Base-by-base conservation (phyloP, 2,888 invertebrate genomes). In the Microplitis manilae region DNA sequence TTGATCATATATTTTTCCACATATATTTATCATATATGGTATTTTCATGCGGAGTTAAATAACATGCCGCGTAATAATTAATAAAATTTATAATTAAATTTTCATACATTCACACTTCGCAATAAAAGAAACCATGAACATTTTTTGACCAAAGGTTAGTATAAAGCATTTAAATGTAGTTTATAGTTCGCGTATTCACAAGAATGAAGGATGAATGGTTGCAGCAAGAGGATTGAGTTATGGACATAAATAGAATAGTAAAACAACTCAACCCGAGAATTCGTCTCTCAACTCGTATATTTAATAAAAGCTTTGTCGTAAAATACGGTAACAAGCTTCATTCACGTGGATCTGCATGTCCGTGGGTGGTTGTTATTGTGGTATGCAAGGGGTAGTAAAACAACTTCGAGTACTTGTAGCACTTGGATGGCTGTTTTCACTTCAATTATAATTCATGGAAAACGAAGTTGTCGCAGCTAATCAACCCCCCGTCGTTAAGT, bases 381-480 rank as follows among this genome's bases (percentile, higher is more conserved):
- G 50, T 50, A 50, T 13, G 9, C 30, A 30, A 30, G 50, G 50
- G 50, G 9, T 50, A 50, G 13, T 50, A 50, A 50, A 50, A 9
- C 13, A 50, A 50, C 9, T 13, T 50, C 1, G 8, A 50, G 50
- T 50, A 50, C 13, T 50, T 13, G 50, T 50, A 50, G 4, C 50
- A 30, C 65, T 30, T 13, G 7, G 30, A 7, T 20, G 38, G 65
- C 8, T 65, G 20, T 30, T 13, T 65, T 65, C 13, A 30, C 38
- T 65, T 78, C 81, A 82, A 82, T 82, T 79, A 78, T 74, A 76
- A 60, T 64, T 50, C 17, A 61, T 61, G 73, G 62, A 61, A 79
- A 78, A 77, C 75, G 62, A 38, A 76, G 81, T 79, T 76, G 76
- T 78, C 79, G 71, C 72, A 61, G 71, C 68, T 78, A 82, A 82